Evolutionary conservation across 2,797 vertebrate species (phyloP).

Genomic region (Pteropus rufus): DNA sequence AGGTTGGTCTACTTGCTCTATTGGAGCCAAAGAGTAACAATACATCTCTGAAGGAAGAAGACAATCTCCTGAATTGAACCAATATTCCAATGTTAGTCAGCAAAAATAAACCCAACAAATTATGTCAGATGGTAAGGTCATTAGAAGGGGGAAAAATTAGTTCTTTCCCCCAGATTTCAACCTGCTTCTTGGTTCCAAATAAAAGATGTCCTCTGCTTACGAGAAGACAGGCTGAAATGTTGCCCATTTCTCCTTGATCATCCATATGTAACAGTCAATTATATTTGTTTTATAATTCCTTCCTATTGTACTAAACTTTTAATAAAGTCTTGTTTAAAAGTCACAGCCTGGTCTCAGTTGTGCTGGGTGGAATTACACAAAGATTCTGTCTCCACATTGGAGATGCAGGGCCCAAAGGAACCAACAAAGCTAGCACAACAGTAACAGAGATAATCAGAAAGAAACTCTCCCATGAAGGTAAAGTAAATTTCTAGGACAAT

Average conservation of each 20-base stretch:
- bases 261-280: not conserved
- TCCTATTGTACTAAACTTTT: not conserved
- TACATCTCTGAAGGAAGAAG: not conserved
- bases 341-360: not conserved
- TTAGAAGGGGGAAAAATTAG: not conserved
- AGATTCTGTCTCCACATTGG: not conserved
- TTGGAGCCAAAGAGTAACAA: not conserved
- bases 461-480: not conserved
- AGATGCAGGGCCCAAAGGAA: not conserved
- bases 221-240: not conserved
- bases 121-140: not conserved
- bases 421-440: not conserved
- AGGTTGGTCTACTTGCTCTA: not conserved
- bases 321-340: not conserved
- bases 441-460: not conserved
- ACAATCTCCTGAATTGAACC: not conserved
- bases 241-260: not conserved
- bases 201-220: not conserved
- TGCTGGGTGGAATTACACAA: not conserved
- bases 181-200: not conserved
- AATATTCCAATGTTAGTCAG: not conserved
- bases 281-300: not conserved
- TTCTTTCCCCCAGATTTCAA: not conserved
- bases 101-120: not conserved
- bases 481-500: conserved; percentile 3